phyloP scores from a whole-genome alignment of 2,113 vertebrate species.

The Lipotes vexillifer region DNA sequence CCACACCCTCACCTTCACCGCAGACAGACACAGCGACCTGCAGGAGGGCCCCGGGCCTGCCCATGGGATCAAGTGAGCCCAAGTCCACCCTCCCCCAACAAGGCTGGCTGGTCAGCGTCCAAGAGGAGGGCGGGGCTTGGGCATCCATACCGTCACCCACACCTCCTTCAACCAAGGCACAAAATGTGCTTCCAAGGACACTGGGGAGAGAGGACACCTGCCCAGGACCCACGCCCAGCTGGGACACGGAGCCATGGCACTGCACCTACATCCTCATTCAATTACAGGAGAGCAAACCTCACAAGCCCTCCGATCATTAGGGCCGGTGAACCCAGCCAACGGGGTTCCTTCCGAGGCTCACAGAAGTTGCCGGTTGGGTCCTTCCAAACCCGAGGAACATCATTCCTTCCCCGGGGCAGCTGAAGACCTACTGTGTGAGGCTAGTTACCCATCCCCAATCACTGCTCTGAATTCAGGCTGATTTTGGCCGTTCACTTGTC shows the following conservation, averaged over 20 bases:
- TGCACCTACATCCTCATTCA: background rate
- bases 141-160: accelerated
- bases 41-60: background rate
- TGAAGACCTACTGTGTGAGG: no score
- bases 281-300: background rate
- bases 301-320: background rate
- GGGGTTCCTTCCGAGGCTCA: no score
- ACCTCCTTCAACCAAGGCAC: background rate
- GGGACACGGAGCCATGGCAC: background rate
- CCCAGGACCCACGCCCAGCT: background rate
- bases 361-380: no score
- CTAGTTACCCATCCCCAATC: accelerated
- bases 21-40: background rate
- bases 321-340: accelerated
- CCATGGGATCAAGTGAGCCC: accelerated
- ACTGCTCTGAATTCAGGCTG: background rate
- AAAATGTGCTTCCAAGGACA: no score
- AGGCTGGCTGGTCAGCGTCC: background rate
- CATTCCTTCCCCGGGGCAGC: no score
- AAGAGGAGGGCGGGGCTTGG: accelerated
- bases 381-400: background rate
- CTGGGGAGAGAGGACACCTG: no score
- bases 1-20: background rate
- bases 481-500: background rate
- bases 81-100: background rate